Evolutionary conservation across 2,888 invertebrate species (phyloP).

Genomic region (Nasonia oneida): DNA sequence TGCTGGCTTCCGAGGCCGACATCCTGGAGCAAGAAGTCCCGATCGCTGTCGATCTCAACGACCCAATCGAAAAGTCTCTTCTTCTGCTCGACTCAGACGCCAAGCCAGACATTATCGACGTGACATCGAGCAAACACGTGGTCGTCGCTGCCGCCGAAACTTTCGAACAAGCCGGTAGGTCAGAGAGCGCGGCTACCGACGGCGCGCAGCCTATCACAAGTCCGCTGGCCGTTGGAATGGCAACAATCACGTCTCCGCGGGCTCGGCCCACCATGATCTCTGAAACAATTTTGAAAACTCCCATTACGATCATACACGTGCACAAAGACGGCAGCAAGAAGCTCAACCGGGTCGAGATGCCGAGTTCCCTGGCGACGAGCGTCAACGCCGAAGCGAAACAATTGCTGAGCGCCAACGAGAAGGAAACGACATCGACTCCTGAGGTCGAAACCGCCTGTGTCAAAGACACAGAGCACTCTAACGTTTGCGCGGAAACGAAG

Average conservation of each 20-base stretch:
- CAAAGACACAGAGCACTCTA: background rate
- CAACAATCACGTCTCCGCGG: background rate
- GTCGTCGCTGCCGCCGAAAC: background rate
- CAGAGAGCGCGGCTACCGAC: slow-evolving; percentile 17
- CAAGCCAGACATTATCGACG: background rate
- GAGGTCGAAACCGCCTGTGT: background rate
- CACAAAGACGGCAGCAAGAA: slow-evolving; percentile 50
- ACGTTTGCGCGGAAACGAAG: background rate
- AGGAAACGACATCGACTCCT: background rate
- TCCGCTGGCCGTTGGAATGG: background rate
- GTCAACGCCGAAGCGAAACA: background rate
- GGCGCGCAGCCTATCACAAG: background rate
- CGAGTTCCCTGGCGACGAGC: slow-evolving; percentile 11
- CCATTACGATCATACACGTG: slow-evolving; percentile 57
- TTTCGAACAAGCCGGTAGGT: background rate
- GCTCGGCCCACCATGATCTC: slow-evolving; percentile 56
- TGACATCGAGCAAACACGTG: slow-evolving; percentile 13
- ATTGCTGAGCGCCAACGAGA: background rate
- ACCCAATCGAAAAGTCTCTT: slow-evolving; percentile 60
- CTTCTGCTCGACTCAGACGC: slow-evolving; percentile 38
- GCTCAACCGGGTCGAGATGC: slow-evolving; percentile 47
- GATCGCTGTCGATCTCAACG: slow-evolving; percentile 40
- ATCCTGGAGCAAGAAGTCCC: background rate
- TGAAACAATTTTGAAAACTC: slow-evolving; percentile 55
- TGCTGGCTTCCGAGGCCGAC: slow-evolving; percentile 26